Percentiles rank a stretch among this genome's conserved stretches.
These are phyloP conservation scores for Antedon bifida DNA, from an alignment of 35 echinoderm and acorn worm species.

Conservation along the genomic window DNA sequence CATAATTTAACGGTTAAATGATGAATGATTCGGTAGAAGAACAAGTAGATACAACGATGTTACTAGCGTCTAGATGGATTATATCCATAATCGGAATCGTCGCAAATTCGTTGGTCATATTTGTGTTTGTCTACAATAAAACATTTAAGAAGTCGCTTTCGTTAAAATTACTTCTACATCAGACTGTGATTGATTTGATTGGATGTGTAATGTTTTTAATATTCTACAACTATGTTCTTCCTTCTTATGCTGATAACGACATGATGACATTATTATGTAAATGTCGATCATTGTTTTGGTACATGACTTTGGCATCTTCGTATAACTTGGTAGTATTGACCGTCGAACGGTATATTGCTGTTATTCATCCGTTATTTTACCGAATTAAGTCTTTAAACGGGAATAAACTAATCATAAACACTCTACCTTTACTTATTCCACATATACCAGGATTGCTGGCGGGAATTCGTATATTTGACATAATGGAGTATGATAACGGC, in stretches of 20 bases:
- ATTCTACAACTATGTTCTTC: too few relatives aligned
- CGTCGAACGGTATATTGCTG: neutral
- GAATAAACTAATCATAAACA: neutral
- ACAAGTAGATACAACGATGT: neutral
- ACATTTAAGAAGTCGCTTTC: neutral
- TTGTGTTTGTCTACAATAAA: neutral
- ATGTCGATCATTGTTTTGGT: neutral
- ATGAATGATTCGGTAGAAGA: neutral
- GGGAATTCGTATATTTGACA: neutral
- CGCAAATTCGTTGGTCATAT: neutral
- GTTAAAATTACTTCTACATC: neutral
- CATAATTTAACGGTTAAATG: too few relatives aligned
- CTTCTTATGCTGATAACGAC: too few relatives aligned
- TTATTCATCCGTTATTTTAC: neutral
- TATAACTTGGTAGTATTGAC: neutral
- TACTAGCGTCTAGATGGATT: neutral
- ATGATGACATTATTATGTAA: neutral
- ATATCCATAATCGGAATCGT: neutral
- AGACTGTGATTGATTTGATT: neutral
- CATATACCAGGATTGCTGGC: neutral
- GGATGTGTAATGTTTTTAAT: neutral
- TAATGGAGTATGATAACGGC: neutral
- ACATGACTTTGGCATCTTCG: neutral
- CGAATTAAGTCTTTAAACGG: neutral
- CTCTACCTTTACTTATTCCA: neutral